Conservation (phyloP, 1,140 invertebrate genomes). For the Drosophila leontia region DNA sequence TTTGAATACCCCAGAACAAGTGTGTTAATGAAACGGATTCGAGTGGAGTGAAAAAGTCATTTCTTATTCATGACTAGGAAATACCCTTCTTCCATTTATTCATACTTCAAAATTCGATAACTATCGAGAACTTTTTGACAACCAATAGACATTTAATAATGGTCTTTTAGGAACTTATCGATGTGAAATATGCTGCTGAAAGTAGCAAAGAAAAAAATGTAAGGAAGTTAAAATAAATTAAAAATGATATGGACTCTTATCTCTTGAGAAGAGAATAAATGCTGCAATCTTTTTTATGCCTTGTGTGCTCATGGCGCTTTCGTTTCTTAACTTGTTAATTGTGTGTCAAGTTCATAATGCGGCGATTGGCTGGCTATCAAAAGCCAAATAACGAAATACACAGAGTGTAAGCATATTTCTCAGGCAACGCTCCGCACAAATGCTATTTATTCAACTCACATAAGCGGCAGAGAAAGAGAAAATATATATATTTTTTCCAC, state of each 20-base stretch:
- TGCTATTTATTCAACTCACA: constrained; percentile 56
- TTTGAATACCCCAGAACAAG: constrained; percentile 41
- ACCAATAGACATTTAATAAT: no score
- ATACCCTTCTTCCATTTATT: neutral
- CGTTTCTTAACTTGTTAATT: constrained; percentile 28
- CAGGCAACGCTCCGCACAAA: constrained; percentile 25
- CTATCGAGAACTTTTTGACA: no score
- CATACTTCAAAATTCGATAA: neutral
- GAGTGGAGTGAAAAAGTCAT: neutral
- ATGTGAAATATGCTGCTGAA: neutral
- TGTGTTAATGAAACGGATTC: constrained; percentile 48
- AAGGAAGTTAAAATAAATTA: neutral
- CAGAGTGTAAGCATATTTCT: constrained; percentile 34
- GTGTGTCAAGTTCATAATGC: constrained; percentile 73
- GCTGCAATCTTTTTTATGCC: neutral
- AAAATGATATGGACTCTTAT: neutral
- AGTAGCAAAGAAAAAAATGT: no score
- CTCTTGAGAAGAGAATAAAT: neutral
- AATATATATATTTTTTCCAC: constrained; percentile 5
- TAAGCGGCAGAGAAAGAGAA: constrained; percentile 9
- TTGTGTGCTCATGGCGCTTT: constrained; percentile 20
- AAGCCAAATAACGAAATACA: constrained; percentile 50
- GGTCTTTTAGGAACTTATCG: neutral
- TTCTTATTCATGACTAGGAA: neutral
- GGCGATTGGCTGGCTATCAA: constrained; percentile 48